A percentile compares a stretch with the other conserved stretches of the same genome.
Conservation (phyloP, 2,797 vertebrate genomes). For the Astyanax mexicanus region DNA sequence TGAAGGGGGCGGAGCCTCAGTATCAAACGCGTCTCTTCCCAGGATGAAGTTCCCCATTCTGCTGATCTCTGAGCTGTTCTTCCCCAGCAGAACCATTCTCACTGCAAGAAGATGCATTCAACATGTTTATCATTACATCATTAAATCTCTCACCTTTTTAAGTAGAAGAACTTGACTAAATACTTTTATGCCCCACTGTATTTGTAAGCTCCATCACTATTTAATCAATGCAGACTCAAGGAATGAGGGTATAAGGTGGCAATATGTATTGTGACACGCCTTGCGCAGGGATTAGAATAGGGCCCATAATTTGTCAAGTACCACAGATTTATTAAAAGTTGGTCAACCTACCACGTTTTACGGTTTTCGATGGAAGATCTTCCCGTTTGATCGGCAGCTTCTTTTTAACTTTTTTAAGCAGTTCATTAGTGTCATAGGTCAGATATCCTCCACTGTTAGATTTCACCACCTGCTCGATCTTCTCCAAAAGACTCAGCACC, state of each 20-base stretch:
- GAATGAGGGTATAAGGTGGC: too few species aligned
- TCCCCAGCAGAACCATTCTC: neutral
- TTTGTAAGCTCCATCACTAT: too few species aligned
- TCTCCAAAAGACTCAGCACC: constrained; percentile 10
- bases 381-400: neutral
- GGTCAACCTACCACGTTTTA: neutral
- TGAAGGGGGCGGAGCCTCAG: neutral
- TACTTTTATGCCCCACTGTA: too few species aligned
- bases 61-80: neutral
- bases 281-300: too few species aligned
- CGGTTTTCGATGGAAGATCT: neutral
- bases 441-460: constrained; percentile 1
- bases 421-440: neutral
- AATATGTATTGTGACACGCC: too few species aligned
- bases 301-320: too few species aligned
- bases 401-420: neutral
- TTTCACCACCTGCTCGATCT: neutral
- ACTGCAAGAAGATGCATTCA: neutral
- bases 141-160: too few species aligned
- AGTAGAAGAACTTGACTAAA: too few species aligned
- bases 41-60: neutral
- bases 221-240: too few species aligned
- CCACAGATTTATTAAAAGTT: too few species aligned
- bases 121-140: neutral
- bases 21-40: neutral